Evolutionary conservation across 2,888 invertebrate species (phyloP), one percentile per base, ranked within the genome.

Genomic region (Phragmatobia fuliginosa): DNA sequence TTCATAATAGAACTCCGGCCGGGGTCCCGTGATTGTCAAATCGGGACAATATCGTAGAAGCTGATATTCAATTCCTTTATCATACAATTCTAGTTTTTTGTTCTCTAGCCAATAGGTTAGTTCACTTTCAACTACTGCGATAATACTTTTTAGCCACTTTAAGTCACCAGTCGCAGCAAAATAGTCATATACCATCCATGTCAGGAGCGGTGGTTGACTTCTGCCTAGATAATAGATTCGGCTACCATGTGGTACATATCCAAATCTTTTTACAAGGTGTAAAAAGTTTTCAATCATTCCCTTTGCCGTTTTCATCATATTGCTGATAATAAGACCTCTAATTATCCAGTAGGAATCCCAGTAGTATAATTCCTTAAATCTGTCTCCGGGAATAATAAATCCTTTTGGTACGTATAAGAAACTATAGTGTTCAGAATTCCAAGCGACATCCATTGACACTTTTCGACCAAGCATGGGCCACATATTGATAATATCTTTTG

Each of bases 311-410:
- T 95, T 90, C n/a, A 95, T 92, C 98, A 98, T 98, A 80, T 97
- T 97, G 76, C 97, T 97, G 33, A 97, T 93, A 6, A 98, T 89
- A 2, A 98, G 95, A 0, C 98, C 98, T 71, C 97, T 96, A 45
- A 98, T 93, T 60, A 98, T 97, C 98, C 98, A 98, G 89, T 97
- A 98, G 0, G 98, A 97, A 88, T 98, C 98, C 98, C 98, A 98
- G 88, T 98, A 98, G 89, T 98, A 98, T 66, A 97, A 91, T 84
- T 97, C 97, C 87, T 96, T 93, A 92, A 98, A 96, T 87, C 98
- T 87, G 76, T 98, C 96, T 83, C 97, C 96, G 56, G 96, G 97
- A 80, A 96, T 96, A 66, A 97, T 96, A 73, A 97, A 97, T 65
- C 96, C 96, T 77, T 97, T 96, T 0, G 97, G 97, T 25, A 97